Evolutionary conservation across 2,888 invertebrate genomes (phyloP).

Genomic region (Tromatobia lineatoria): DNA sequence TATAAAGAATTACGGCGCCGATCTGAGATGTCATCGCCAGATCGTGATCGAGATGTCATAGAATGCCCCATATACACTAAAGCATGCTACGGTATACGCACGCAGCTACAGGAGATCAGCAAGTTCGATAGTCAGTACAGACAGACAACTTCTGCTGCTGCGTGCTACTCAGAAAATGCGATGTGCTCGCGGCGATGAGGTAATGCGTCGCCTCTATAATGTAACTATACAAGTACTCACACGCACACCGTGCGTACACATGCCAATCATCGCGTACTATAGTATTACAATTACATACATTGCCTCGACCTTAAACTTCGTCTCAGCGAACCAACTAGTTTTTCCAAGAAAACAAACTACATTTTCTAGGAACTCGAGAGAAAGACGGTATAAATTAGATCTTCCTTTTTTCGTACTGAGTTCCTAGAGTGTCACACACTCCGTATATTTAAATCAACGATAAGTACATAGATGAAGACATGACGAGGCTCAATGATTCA

Average conservation of each 20-base stretch:
- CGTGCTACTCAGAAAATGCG: slow-evolving; percentile 26
- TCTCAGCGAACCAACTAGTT: slow-evolving; percentile 42
- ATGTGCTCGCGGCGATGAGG: slow-evolving; percentile 51
- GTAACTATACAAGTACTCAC: slow-evolving; percentile 4
- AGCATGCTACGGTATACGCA: slow-evolving; percentile 1
- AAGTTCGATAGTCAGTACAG: slow-evolving; percentile 18
- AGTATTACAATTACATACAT: slow-evolving; percentile 45
- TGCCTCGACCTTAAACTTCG: slow-evolving; percentile 63
- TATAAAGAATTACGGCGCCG: too few species aligned
- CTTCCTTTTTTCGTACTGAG: neutral
- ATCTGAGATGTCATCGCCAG: too few species aligned
- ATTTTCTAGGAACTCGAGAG: neutral
- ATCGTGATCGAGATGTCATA: too few species aligned
- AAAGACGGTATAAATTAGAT: neutral
- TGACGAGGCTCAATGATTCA: neutral
- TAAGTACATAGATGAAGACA: neutral
- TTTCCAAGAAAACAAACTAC: slow-evolving; percentile 47
- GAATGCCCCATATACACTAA: too few species aligned
- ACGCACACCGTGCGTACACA: slow-evolving; percentile 5
- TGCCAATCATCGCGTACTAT: slow-evolving; percentile 27
- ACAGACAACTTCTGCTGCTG: slow-evolving; percentile 13
- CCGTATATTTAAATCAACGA: neutral
- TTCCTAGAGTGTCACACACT: neutral
- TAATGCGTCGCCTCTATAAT: slow-evolving; percentile 53
- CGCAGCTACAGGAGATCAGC: slow-evolving; percentile 23